These are phyloP conservation scores for Phalanger gymnotis DNA, from an alignment of 2,797 vertebrate species.

Conservation along the genomic window DNA sequence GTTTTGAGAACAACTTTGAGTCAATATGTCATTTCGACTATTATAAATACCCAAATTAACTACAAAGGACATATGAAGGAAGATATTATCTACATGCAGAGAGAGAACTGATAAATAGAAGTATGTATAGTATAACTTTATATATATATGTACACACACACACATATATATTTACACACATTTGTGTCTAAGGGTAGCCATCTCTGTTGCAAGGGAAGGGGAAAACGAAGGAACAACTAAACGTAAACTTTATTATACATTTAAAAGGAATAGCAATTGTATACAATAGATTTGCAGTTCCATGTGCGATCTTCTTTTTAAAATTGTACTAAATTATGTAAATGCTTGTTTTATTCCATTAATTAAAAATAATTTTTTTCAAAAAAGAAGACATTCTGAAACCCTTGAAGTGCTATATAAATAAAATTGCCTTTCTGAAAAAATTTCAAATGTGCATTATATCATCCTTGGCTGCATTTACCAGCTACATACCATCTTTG, in stretches of 20 bases:
- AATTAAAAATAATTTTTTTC: slow-evolving; percentile 5
- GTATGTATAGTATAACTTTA: background rate
- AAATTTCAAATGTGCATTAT: background rate
- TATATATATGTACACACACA: background rate
- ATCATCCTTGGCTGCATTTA: background rate
- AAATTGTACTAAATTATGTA: background rate
- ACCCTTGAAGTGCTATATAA: background rate
- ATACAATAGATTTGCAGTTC: background rate
- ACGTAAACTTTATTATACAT: background rate
- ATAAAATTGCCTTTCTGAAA: background rate
- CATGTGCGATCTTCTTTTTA: background rate
- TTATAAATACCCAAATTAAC: background rate
- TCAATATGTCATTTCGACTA: background rate
- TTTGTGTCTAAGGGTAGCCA: no score
- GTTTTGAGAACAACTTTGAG: background rate
- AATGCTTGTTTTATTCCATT: background rate
- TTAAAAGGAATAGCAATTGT: background rate
- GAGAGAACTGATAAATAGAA: background rate
- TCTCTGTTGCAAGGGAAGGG: no score
- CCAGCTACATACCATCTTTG: background rate
- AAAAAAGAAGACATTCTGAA: background rate
- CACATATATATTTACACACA: background rate
- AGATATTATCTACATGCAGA: background rate
- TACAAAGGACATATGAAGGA: background rate
- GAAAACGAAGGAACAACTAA: background rate